Evolutionary conservation across 2,888 invertebrate species (phyloP).

Genomic region (Choristoneura rosaceana): DNA sequence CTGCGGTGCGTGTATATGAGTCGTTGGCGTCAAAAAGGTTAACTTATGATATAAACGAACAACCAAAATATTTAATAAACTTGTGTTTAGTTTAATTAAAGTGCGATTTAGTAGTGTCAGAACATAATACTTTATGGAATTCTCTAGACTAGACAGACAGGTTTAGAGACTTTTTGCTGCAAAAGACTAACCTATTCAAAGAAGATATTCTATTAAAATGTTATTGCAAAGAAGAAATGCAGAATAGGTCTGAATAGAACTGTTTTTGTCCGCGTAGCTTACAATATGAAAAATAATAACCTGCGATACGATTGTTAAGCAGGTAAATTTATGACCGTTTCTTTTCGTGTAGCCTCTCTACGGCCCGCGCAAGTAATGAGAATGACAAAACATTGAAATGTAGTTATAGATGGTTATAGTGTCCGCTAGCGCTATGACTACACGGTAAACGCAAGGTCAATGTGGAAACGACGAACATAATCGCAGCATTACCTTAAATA

Average conservation of each 20-base stretch:
- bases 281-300: background rate
- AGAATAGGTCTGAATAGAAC: background rate
- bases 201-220: background rate
- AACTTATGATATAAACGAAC: too few relatives aligned
- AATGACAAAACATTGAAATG: background rate
- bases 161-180: too few relatives aligned
- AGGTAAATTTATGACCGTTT: background rate
- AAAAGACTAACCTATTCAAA: background rate
- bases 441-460: slow-evolving; percentile 29
- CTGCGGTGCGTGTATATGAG: too few relatives aligned
- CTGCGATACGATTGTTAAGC: background rate
- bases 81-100: too few relatives aligned
- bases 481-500: slow-evolving; percentile 9
- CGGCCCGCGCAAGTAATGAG: background rate
- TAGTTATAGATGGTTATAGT: slow-evolving; percentile 1
- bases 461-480: slow-evolving; percentile 11
- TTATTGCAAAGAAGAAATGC: background rate
- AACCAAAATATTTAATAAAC: too few relatives aligned
- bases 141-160: too few relatives aligned
- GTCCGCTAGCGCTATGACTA: slow-evolving; percentile 9
- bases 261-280: background rate
- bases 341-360: background rate
- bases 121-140: too few relatives aligned
- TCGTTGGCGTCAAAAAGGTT: too few relatives aligned
- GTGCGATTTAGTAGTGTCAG: too few relatives aligned